A percentile compares a stretch with the other conserved stretches of the same genome.
Evolutionary conservation across 2,797 vertebrate species (phyloP).

Genomic region (Pangasius larnaudii): DNA sequence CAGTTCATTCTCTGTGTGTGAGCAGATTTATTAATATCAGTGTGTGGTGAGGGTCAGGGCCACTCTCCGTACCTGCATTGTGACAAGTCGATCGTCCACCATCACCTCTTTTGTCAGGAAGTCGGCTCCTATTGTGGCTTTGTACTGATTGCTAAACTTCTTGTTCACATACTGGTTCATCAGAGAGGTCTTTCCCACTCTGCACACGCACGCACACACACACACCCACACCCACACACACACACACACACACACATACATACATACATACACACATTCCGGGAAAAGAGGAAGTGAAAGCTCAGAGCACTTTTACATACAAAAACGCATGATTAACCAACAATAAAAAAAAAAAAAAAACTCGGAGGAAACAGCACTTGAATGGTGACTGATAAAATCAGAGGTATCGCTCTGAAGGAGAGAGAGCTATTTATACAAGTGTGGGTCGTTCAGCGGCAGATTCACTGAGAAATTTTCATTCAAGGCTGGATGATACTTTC

Average conservation of each 20-base stretch:
- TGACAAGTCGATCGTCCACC: slow-evolving; percentile 99
- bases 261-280: slow-evolving; percentile 26
- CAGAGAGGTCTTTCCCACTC: slow-evolving; percentile 96
- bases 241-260: slow-evolving; percentile 45
- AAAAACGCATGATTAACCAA: not conserved
- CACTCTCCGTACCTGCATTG: slow-evolving; percentile 91
- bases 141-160: slow-evolving; percentile 99
- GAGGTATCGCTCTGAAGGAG: not conserved
- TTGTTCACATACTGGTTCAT: slow-evolving; percentile 99
- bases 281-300: slow-evolving; percentile 27
- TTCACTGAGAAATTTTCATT: not conserved
- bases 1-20: not conserved
- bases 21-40: not conserved
- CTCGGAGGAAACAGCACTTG: not conserved
- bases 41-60: not conserved
- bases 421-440: not conserved
- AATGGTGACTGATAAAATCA: not conserved
- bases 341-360: not conserved
- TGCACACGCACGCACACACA: slow-evolving; percentile 63
- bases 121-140: slow-evolving; percentile 98
- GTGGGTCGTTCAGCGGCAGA: not conserved
- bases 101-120: slow-evolving; percentile 99
- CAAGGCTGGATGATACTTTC: not conserved
- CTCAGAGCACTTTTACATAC: slow-evolving; percentile 8
- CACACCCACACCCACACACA: slow-evolving; percentile 42